Conservation (phyloP, 2,888 invertebrate species). For the Artemia sinica region DNA sequence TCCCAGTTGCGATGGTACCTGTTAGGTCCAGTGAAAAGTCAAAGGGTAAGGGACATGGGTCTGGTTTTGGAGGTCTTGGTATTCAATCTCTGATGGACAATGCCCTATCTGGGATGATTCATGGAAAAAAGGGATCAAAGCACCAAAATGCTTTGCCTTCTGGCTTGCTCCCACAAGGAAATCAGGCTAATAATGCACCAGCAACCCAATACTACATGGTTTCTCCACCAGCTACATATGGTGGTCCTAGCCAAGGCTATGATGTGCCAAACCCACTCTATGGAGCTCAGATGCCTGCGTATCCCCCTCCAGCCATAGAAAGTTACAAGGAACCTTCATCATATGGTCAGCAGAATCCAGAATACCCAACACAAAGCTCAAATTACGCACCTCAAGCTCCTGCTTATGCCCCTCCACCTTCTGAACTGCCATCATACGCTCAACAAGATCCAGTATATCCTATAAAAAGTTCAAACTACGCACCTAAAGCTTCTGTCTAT, state of each 20-base stretch:
- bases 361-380: too few species aligned
- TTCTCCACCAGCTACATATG: too few species aligned
- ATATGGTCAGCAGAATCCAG: too few species aligned
- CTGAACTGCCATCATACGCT: background rate
- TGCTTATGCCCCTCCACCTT: background rate
- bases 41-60: background rate
- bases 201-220: too few species aligned
- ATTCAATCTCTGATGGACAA: background rate
- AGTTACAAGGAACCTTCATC: too few species aligned
- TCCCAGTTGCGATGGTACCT: constrained; percentile 8
- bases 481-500: background rate
- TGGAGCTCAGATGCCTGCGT: too few species aligned
- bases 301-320: too few species aligned
- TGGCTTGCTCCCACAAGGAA: too few species aligned
- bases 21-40: background rate
- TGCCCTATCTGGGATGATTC: background rate
- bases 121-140: background rate
- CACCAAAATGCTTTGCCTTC: background rate
- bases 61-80: background rate
- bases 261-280: too few species aligned
- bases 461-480: background rate
- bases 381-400: background rate
- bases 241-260: too few species aligned
- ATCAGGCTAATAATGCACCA: too few species aligned
- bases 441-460: background rate